Conservation (phyloP, 2,113 vertebrate genomes). For the Sylvilagus bachmani region DNA sequence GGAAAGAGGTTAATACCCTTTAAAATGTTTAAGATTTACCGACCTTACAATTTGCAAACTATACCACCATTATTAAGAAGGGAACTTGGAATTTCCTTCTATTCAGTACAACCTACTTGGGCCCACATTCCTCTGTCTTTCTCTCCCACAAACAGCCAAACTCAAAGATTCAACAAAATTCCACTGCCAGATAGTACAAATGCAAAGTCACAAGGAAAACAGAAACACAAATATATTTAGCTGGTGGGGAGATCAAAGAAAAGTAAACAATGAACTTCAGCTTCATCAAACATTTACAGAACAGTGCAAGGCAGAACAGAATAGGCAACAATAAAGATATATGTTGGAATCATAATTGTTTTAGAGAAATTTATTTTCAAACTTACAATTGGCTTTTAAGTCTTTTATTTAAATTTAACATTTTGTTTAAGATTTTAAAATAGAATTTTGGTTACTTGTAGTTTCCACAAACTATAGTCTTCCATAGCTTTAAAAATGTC, state of each 20-base stretch:
- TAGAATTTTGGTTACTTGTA: constrained; percentile 20
- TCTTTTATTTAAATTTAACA: constrained; percentile 48
- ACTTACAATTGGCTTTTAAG: constrained; percentile 51
- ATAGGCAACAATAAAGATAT: constrained; percentile 62
- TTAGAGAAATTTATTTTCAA: constrained; percentile 60
- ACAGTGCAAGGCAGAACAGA: constrained; percentile 61
- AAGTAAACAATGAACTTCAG: constrained; percentile 48
- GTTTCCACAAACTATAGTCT: constrained; percentile 38
- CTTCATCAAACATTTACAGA: constrained; percentile 85
- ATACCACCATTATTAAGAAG: not conserved
- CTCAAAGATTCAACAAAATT: constrained; percentile 64
- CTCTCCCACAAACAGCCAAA: constrained; percentile 41
- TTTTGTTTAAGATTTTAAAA: constrained; percentile 55
- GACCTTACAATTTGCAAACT: not conserved
- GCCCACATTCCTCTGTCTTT: constrained; percentile 16
- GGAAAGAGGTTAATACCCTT: not conserved
- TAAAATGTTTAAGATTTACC: constrained; percentile 23
- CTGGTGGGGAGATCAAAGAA: constrained; percentile 50
- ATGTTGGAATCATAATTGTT: constrained; percentile 25
- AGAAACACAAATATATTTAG: constrained; percentile 65
- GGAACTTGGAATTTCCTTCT: not conserved
- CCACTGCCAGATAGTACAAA: constrained; percentile 62
- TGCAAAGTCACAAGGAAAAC: constrained; percentile 15
- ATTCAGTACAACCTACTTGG: not conserved
- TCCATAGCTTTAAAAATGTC: constrained; percentile 2